Evolutionary conservation across 2,113 vertebrate species (phyloP), one percentile per base, ranked within the genome.

Genomic region (Psophia crepitans): DNA sequence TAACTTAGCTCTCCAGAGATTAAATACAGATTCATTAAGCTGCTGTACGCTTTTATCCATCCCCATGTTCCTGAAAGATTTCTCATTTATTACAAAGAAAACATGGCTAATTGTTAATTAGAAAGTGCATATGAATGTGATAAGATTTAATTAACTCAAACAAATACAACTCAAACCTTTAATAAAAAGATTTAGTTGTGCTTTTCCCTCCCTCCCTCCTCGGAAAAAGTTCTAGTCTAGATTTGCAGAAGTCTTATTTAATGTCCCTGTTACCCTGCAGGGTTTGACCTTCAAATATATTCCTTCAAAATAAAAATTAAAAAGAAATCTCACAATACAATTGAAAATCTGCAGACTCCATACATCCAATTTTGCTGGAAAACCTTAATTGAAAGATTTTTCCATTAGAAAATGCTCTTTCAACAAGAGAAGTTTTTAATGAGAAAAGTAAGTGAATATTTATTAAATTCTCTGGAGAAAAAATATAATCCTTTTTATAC

Each of bases 101-200:
- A 94, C 77, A 95, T 58, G 24, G 46, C 79, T 96, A 97, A 96
- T 97, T 95, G 91, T 93, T 97, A 97, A 97, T 97, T 98, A 96
- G 65, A 95, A 95, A 93, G 58, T 76, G 95, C 86, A 91, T 57
- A 78, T 8, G 23, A 95, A 96, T 94, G 91, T 96, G 95, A 86
- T 97, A 91, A 95, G 91, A 95, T 97, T 97, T 97, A 97, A 97
- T 97, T 97, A 97, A 96, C 78, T 68, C 90, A 83, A 93, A 88
- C 77, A 97, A 98, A 97, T 93, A 83, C 64, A 95, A 92, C 58
- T 81, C 77, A 93, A 95, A 92, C 20, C 44, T 95, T 91, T 89
- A 93, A 93, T 95, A 93, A 93, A 90, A 83, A 81, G 68, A 80
- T 90, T 90, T 91, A 81, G 15, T 58, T 95, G 65, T 30, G 63